Evolutionary conservation across 2,113 vertebrate species (phyloP).

Genomic region (Hippocampus guttulatus): DNA sequence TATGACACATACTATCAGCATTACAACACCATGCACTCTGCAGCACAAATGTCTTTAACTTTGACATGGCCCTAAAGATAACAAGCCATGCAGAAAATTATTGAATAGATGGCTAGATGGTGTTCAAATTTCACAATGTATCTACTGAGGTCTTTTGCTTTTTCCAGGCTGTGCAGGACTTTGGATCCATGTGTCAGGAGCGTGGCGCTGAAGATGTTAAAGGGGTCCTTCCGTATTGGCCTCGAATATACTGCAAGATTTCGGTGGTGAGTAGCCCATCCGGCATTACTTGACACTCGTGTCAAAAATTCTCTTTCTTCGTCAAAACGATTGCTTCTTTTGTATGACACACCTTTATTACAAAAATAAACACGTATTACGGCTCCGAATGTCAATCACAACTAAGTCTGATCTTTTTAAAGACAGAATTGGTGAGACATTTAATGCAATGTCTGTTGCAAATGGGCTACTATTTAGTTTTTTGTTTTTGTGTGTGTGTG

Average conservation of each 20-base stretch:
- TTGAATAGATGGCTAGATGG: too few species aligned
- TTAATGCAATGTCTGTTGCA: background rate
- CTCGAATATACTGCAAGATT: slow-evolving; percentile 95
- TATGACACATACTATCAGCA: too few species aligned
- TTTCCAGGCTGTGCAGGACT: slow-evolving; percentile 92
- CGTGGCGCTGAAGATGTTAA: slow-evolving; percentile 86
- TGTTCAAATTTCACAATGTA: too few species aligned
- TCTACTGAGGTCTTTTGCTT: background rate
- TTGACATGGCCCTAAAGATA: too few species aligned
- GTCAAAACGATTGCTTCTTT: background rate
- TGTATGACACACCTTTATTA: background rate
- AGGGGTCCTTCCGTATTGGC: slow-evolving; percentile 97
- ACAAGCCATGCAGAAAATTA: too few species aligned
- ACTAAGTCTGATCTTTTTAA: background rate
- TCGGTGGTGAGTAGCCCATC: slow-evolving; percentile 78
- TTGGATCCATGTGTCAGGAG: slow-evolving; percentile 91
- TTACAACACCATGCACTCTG: background rate
- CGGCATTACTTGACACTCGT: background rate
- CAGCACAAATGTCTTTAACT: background rate
- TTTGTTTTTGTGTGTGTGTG: too few species aligned
- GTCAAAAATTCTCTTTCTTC: background rate
- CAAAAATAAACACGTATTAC: background rate
- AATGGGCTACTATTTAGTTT: background rate
- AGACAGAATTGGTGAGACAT: background rate
- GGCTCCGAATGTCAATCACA: background rate